Conservation (phyloP, 2,888 invertebrate genomes). For the Epirrhoe tristata region DNA sequence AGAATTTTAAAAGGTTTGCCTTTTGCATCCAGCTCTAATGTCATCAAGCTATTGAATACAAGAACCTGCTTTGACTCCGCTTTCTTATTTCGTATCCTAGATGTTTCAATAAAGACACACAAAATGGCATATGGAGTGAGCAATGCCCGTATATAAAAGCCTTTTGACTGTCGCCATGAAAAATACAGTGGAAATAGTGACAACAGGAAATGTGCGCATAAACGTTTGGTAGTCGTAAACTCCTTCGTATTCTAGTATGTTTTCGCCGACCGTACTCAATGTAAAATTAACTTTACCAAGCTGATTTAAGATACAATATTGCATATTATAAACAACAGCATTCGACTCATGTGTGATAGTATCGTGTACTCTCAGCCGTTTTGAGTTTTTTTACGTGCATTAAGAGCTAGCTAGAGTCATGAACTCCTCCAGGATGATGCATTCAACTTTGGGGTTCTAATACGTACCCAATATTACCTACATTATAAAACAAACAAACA, state of each 20-base stretch:
- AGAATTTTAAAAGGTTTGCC: too few relatives aligned
- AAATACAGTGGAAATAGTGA: conserved; percentile 45
- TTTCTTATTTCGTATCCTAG: neutral
- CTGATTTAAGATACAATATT: neutral
- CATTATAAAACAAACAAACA: too few relatives aligned
- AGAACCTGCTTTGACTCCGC: too few relatives aligned
- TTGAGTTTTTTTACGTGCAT: too few relatives aligned
- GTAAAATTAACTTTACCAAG: neutral
- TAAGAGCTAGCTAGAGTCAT: too few relatives aligned
- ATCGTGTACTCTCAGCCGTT: too few relatives aligned
- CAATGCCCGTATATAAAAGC: conserved; percentile 43
- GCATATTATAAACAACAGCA: neutral
- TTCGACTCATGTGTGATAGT: neutral
- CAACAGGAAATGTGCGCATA: conserved; percentile 49
- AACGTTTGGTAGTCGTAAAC: conserved; percentile 46
- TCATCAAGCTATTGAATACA: too few relatives aligned
- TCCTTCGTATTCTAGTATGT: conserved; percentile 33
- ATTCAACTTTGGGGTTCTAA: too few relatives aligned
- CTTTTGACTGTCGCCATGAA: conserved; percentile 39
- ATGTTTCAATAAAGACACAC: conserved; percentile 5
- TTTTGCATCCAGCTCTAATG: too few relatives aligned
- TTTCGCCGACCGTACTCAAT: neutral
- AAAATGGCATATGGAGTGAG: conserved; percentile 30
- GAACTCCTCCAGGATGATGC: too few relatives aligned
- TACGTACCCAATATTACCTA: too few relatives aligned